Evolutionary conservation across 2,888 invertebrate genomes (phyloP).

Genomic region (Diloba caeruleocephala): DNA sequence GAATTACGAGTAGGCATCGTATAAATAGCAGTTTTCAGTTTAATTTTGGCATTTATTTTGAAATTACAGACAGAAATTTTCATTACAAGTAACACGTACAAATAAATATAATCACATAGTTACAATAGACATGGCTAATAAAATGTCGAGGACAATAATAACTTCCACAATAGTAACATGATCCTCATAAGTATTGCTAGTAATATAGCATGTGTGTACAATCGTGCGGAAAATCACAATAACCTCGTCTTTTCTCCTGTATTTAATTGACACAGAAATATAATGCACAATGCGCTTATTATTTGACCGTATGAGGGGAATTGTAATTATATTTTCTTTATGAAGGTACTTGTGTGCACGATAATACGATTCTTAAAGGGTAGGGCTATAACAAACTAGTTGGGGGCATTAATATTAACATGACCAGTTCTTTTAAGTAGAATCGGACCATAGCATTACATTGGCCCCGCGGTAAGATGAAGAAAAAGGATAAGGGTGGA

Average conservation of each 20-base stretch:
- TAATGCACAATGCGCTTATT: slow-evolving; percentile 66
- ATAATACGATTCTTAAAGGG: slow-evolving; percentile 19
- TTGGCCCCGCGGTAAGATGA: no score
- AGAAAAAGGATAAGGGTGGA: no score
- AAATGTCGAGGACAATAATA: slow-evolving; percentile 36
- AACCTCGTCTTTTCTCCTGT: slow-evolving; percentile 58
- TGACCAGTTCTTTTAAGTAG: no score
- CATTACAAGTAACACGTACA: not conserved
- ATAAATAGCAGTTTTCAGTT: no score
- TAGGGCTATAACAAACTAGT: slow-evolving; percentile 6
- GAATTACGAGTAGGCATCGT: no score
- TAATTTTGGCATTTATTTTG: no score
- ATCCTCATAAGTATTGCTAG: slow-evolving; percentile 60
- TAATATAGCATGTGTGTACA: slow-evolving; percentile 71
- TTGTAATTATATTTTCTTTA: slow-evolving; percentile 41
- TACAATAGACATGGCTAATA: slow-evolving; percentile 21
- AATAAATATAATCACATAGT: not conserved
- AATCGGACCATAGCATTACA: no score
- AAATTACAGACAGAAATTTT: no score
- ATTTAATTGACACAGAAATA: slow-evolving; percentile 66
- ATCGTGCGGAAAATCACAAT: slow-evolving; percentile 71
- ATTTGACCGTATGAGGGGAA: slow-evolving; percentile 48
- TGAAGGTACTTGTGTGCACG: slow-evolving; percentile 38
- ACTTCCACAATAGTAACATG: slow-evolving; percentile 64
- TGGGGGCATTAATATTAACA: no score